These are phyloP conservation scores for Ashinkailepas kermadecensis DNA, from an alignment of 2,888 invertebrate genomes.

Conservation along the genomic window DNA sequence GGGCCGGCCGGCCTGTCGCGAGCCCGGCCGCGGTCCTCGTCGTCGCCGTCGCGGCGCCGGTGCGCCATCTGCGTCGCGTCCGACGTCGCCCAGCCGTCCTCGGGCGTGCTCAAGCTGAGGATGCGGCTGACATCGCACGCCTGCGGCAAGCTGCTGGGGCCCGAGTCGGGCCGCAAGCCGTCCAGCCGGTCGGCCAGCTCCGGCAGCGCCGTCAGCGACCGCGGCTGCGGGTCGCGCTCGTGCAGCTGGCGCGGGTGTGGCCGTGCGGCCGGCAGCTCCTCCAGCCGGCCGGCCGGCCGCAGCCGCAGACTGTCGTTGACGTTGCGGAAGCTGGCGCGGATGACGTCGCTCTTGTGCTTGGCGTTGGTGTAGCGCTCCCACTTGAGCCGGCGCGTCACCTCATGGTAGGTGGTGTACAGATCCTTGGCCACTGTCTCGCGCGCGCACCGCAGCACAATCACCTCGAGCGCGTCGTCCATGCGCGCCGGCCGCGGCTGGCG, in stretches of 20 bases:
- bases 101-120: not conserved
- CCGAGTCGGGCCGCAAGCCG: not conserved
- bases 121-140: not conserved
- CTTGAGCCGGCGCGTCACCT: conserved; percentile 36
- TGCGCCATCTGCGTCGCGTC: not conserved
- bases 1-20: not conserved
- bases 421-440: conserved; percentile 37
- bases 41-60: conserved; percentile 13
- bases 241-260: not conserved
- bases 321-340: conserved; percentile 5
- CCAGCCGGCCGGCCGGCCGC: not conserved
- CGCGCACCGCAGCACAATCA: conserved; percentile 38
- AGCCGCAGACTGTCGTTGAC: not conserved
- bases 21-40: not conserved
- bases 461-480: conserved; percentile 33
- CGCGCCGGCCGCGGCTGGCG: conserved; percentile 32
- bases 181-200: not conserved
- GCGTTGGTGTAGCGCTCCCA: conserved; percentile 36
- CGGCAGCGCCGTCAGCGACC: not conserved
- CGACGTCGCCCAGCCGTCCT: conserved; percentile 1
- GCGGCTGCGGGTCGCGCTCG: not conserved
- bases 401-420: conserved; percentile 37
- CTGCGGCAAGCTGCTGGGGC: not conserved
- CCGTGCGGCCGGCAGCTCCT: not conserved
- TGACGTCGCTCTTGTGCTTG: conserved; percentile 31